Percentiles rank a stretch among this genome's conserved stretches.
Conservation (phyloP, 37 sponge, comb jelly and placozoan species). For the Chondrilla cf. caribensis region DNA sequence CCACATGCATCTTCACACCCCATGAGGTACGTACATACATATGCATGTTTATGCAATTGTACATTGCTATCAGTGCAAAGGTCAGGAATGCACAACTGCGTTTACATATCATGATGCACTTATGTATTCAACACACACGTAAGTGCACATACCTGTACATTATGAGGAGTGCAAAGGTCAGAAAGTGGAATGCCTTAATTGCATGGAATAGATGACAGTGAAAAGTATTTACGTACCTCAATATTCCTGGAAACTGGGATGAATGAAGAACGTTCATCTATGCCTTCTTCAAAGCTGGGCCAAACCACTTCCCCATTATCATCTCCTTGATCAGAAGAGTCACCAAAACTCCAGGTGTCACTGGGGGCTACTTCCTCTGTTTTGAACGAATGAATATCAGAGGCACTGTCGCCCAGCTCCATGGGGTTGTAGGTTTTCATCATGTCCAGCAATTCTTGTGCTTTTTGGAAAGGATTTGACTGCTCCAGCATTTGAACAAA, state of each 20-base stretch:
- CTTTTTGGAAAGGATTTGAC: constrained; percentile 20
- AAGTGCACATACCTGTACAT: background rate
- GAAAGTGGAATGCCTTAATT: background rate
- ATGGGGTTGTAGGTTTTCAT: background rate
- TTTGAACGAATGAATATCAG: background rate
- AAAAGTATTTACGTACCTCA: background rate
- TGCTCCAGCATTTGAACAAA: constrained; percentile 21
- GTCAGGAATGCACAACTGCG: too few relatives aligned
- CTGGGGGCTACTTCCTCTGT: constrained; percentile 8
- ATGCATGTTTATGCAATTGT: too few relatives aligned
- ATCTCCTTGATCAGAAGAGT: background rate
- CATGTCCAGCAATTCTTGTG: constrained; percentile 12
- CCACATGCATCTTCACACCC: too few relatives aligned
- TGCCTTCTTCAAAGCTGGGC: constrained; percentile 7
- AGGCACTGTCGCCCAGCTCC: background rate
- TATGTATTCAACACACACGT: too few relatives aligned
- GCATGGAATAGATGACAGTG: background rate
- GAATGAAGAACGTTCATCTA: too few relatives aligned
- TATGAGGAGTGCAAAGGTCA: background rate
- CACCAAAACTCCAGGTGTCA: constrained; percentile 3
- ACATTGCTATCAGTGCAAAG: too few relatives aligned
- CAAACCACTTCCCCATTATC: background rate
- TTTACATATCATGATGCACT: too few relatives aligned
- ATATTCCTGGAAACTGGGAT: background rate
- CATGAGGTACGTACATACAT: too few relatives aligned